Evolutionary conservation across 1,140 invertebrate genomes (phyloP).

Genomic region (Penaeus vannamei): DNA sequence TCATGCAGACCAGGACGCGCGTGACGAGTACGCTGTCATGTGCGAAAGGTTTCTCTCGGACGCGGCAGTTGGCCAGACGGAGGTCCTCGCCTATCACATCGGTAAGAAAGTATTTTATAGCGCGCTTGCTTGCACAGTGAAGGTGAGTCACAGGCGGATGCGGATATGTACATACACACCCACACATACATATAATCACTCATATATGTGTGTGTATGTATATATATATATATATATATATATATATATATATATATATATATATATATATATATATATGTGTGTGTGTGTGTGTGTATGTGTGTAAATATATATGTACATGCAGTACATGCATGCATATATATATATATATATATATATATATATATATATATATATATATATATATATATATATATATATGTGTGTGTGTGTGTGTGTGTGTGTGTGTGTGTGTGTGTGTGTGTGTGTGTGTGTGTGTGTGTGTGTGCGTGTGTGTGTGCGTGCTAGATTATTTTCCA

Average conservation of each 20-base stretch:
- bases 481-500: too few relatives aligned
- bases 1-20: background rate
- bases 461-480: too few relatives aligned
- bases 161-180: background rate
- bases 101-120: background rate
- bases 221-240: constrained; percentile 20
- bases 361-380: too few relatives aligned
- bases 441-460: too few relatives aligned
- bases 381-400: too few relatives aligned
- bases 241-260: background rate
- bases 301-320: too few relatives aligned
- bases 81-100: background rate
- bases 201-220: background rate
- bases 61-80: background rate
- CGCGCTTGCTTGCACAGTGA: background rate
- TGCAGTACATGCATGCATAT: too few relatives aligned
- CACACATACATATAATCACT: constrained; percentile 3
- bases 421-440: too few relatives aligned
- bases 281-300: background rate
- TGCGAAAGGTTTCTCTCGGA: background rate
- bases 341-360: too few relatives aligned
- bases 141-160: background rate
- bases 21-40: background rate
- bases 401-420: too few relatives aligned
- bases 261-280: background rate